A percentile compares a stretch with the other conserved stretches of the same genome.
These are phyloP conservation scores for Okamejei kenojei DNA, from an alignment of 2,797 vertebrate species.

Conservation along the genomic window DNA sequence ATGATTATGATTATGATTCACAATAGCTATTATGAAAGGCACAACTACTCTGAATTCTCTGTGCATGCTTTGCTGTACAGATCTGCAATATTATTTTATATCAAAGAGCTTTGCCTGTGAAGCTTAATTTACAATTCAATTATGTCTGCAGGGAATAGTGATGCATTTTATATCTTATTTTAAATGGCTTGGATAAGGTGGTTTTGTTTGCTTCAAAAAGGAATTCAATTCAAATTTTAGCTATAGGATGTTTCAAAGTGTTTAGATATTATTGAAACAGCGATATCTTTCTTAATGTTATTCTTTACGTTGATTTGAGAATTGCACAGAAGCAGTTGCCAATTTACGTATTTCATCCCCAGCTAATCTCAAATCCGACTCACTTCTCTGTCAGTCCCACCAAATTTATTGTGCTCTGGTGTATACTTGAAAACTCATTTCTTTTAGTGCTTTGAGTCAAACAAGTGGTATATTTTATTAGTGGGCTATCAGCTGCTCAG, in stretches of 20 bases:
- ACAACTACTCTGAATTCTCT: background rate
- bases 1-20: background rate
- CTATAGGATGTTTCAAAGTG: background rate
- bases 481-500: background rate
- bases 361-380: constrained; percentile 22
- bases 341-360: background rate
- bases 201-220: background rate
- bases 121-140: constrained; percentile 32
- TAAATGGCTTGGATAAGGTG: background rate
- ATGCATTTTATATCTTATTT: background rate
- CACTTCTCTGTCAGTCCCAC: background rate
- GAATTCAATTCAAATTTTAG: constrained; percentile 5
- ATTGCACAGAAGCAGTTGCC: background rate
- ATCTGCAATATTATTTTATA: constrained; percentile 27
- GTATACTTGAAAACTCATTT: constrained; percentile 17
- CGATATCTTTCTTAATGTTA: constrained; percentile 2
- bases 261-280: background rate
- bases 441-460: background rate
- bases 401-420: background rate
- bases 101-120: background rate
- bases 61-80: background rate
- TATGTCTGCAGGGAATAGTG: background rate
- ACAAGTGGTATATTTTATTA: background rate
- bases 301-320: background rate
- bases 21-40: background rate